phyloP scores from a whole-genome alignment of 37 sponge, comb jelly and placozoan genomes.

The Mnemiopsis leidyi region DNA sequence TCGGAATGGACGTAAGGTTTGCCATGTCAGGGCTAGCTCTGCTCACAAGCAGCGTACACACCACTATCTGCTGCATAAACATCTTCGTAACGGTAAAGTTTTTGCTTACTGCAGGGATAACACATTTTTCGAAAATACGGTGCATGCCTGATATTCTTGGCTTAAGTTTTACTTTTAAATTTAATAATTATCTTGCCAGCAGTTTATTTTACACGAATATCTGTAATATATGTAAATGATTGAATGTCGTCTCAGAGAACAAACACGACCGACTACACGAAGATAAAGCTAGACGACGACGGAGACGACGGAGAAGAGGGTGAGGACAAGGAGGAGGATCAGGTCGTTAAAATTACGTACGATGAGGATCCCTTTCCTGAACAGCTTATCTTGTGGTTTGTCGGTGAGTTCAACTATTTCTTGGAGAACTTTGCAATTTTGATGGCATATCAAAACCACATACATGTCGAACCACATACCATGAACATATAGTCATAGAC shows the following conservation, averaged over 20 bases:
- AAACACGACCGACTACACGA: neutral
- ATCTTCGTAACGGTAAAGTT: neutral
- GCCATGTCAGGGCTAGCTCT: neutral
- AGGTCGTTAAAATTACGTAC: neutral
- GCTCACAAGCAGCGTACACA: neutral
- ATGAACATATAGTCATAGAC: no score
- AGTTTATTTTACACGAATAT: no score
- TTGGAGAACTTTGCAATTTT: no score
- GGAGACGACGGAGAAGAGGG: neutral
- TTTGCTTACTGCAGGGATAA: no score
- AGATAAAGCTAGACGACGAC: neutral
- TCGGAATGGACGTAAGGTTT: neutral
- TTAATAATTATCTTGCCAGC: no score
- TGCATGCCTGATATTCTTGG: no score
- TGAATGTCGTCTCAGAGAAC: no score
- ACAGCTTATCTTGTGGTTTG: slow-evolving; percentile 18
- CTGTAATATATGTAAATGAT: no score
- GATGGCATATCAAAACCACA: no score
- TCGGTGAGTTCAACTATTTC: slow-evolving; percentile 25
- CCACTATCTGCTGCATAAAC: neutral
- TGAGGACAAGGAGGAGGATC: neutral
- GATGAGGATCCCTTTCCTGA: slow-evolving; percentile 14
- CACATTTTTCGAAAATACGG: no score
- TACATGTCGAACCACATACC: no score
- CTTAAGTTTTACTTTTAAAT: no score